These are phyloP conservation scores for Menidia beryllina DNA, from an alignment of 2,113 vertebrate genomes.

Conservation along the genomic window DNA sequence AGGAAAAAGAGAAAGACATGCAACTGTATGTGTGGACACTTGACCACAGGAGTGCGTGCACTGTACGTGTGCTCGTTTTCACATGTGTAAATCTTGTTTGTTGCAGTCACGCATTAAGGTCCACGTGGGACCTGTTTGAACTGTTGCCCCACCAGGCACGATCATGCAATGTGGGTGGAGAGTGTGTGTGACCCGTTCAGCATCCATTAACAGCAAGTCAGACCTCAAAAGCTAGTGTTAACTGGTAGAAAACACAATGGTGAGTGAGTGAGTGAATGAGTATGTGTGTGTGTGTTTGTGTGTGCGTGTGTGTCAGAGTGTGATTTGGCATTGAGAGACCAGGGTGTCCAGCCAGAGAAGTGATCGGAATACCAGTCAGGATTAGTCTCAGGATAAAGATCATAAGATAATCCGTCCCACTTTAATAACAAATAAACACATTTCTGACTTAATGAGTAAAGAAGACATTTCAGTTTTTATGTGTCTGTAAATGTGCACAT, in stretches of 20 bases:
- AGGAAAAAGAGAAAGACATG: neutral
- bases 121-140: slow-evolving; percentile 8
- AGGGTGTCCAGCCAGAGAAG: slow-evolving; percentile 46
- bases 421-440: slow-evolving; percentile 52
- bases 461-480: neutral
- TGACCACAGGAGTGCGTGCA: neutral
- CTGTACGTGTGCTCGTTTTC: slow-evolving; percentile 8
- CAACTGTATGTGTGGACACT: neutral
- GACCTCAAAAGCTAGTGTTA: slow-evolving; percentile 18
- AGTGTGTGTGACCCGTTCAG: slow-evolving; percentile 8
- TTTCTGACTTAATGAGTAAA: slow-evolving; percentile 19
- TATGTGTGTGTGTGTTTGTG: slow-evolving; percentile 13
- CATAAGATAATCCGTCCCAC: slow-evolving; percentile 45
- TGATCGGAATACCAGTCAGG: slow-evolving; percentile 73
- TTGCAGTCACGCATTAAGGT: slow-evolving; percentile 32
- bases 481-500: no score
- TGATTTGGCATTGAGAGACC: slow-evolving; percentile 19
- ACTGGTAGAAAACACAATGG: slow-evolving; percentile 24
- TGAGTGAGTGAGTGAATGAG: slow-evolving; percentile 10
- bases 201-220: slow-evolving; percentile 31
- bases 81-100: neutral
- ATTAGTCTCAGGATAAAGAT: slow-evolving; percentile 62
- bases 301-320: slow-evolving; percentile 17
- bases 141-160: slow-evolving; percentile 20
- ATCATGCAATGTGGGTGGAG: slow-evolving; percentile 13